Percentiles rank a stretch among this genome's conserved stretches.
Conservation (phyloP, 2,888 invertebrate species). For the Amiota mariae region DNA sequence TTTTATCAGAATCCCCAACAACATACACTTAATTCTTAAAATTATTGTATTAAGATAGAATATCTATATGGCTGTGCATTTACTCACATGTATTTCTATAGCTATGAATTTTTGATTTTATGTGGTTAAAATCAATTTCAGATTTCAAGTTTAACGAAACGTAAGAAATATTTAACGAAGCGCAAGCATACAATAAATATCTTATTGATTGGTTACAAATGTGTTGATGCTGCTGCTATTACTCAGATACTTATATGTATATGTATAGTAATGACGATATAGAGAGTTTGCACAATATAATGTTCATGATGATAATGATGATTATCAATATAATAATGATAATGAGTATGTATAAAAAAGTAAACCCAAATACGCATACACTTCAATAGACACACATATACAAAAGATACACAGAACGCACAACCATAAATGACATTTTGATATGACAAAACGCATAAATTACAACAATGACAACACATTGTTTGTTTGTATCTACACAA, state of each 20-base stretch:
- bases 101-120: neutral
- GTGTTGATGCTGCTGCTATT: neutral
- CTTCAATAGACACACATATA: neutral
- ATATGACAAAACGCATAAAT: conserved; percentile 11
- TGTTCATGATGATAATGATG: neutral
- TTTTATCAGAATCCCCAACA: no score
- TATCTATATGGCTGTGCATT: no score
- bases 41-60: no score
- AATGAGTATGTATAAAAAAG: neutral
- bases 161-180: conserved; percentile 17
- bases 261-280: no score
- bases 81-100: no score
- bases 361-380: neutral
- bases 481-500: no score
- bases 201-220: neutral
- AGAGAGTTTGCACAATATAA: neutral
- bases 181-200: neutral
- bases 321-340: neutral
- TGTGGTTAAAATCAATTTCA: neutral
- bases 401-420: neutral
- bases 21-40: no score
- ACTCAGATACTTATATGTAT: neutral
- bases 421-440: conserved; percentile 14
- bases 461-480: neutral
- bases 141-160: conserved; percentile 12